Evolutionary conservation across 2,888 invertebrate species (phyloP).

Genomic region (Leucoptera coffeella): DNA sequence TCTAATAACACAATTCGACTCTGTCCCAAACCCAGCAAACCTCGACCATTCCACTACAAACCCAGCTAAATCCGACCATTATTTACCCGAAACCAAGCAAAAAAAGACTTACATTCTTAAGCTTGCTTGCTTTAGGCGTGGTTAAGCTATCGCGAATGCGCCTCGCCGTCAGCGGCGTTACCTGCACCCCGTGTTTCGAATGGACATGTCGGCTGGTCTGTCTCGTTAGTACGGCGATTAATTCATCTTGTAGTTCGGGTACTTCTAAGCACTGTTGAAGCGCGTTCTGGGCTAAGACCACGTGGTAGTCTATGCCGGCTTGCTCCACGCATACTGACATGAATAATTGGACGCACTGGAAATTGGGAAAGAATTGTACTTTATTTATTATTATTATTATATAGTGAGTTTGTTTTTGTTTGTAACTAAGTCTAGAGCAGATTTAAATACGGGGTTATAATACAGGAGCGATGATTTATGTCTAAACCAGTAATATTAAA

Average conservation of each 20-base stretch:
- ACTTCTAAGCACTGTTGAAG: conserved; percentile 87
- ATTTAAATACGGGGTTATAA: too few species aligned
- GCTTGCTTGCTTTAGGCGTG: conserved; percentile 23
- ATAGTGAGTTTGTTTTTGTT: too few species aligned
- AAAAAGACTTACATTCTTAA: conserved; percentile 36
- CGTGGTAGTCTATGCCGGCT: conserved; percentile 95
- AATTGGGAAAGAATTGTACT: too few species aligned
- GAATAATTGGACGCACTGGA: conserved; percentile 88
- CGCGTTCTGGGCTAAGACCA: conserved; percentile 93
- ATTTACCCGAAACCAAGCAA: too few species aligned
- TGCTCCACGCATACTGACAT: conserved; percentile 94
- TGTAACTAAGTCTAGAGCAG: too few species aligned
- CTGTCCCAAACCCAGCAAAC: too few species aligned
- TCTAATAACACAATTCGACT: too few species aligned
- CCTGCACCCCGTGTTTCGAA: conserved; percentile 80
- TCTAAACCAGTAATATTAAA: too few species aligned
- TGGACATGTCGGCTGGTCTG: conserved; percentile 87
- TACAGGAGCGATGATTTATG: too few species aligned
- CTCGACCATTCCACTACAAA: too few species aligned
- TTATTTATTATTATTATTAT: too few species aligned
- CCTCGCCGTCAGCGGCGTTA: conserved; percentile 49
- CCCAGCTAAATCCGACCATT: too few species aligned
- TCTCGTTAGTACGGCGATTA: conserved; percentile 84
- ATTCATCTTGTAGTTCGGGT: conserved; percentile 87
- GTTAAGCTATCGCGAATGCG: conserved; percentile 5